Base-by-base conservation (phyloP, 2,113 vertebrate genomes). In the Aegithalos caudatus region DNA sequence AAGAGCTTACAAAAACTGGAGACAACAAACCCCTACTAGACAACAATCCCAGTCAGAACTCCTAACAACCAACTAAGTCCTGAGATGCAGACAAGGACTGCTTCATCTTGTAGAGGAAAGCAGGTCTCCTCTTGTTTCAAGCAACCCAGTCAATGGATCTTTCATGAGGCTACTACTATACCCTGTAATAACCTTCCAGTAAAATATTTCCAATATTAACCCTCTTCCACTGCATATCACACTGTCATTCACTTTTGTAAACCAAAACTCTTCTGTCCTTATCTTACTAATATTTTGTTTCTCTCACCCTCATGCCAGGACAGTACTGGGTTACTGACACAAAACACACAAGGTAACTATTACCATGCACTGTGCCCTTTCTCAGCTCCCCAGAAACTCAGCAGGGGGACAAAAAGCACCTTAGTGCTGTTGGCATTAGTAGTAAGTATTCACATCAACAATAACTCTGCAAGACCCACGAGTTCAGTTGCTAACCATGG, bases 401-500 rank as follows among this genome's bases (percentile, higher is more conserved):
- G 2, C 0, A 1, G 45, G 8, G 24, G 16, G 0, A 0, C 11
- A 23, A 12, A 16, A 80, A 19, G 23, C 4, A 54, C 21, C 38
- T 47, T 24, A 64, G 56, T 50, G 14, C 3, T 45, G 40, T 28
- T 48, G 69, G 15, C 61, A 61, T 54, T 50, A 70, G n/a, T 6
- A 57, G 4, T 14, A 71, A 79, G 15, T 31, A 56, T 14, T 81
- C 71, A 71, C 60, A 91, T 27, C 18, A 61, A 18, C 14, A 78
- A 17, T 24, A 80, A 84, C 61, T 64, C 42, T 29, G 16, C 45
- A 74, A 87, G 22, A 76, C 12, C 16, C 29, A 20, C n/a, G 18
- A 80, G n/a, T 60, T 76, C 77, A 79, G 60, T 56, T 70, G 29
- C 47, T 81, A 84, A 76, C 25, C 13, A n/a, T 1, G 9, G 38